phyloP scores from a whole-genome alignment of 1,140 invertebrate species.

The Nomia melanderi region DNA sequence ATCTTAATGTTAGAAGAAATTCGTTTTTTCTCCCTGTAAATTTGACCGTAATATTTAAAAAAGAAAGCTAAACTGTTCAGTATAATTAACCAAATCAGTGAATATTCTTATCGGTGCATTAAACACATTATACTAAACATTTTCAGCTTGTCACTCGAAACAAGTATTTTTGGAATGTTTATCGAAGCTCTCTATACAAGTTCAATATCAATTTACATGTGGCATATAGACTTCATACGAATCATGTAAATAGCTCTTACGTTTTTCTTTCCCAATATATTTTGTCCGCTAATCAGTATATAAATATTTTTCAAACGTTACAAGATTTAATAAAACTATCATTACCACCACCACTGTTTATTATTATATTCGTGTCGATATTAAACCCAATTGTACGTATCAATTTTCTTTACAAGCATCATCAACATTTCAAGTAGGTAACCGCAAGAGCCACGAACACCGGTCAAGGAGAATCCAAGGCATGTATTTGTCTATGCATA shows the following conservation, averaged over 20 bases:
- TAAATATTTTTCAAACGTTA: neutral
- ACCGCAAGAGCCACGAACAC: too few species aligned
- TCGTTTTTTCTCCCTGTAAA: neutral
- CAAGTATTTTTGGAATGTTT: neutral
- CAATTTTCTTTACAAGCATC: neutral
- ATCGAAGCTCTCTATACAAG: neutral
- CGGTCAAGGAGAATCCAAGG: too few species aligned
- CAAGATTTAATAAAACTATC: neutral
- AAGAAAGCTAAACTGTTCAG: neutral
- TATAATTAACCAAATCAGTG: neutral
- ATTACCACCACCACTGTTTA: neutral
- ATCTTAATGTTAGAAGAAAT: slow-evolving; percentile 14
- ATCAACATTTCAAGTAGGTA: too few species aligned
- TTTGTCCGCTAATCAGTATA: neutral
- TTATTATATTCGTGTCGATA: neutral
- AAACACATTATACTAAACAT: neutral
- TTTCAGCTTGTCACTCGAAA: neutral
- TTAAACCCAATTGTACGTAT: neutral
- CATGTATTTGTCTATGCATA: too few species aligned
- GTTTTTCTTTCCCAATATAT: neutral
- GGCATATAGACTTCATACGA: neutral
- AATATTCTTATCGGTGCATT: neutral
- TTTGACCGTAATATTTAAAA: neutral
- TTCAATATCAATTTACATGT: slow-evolving; percentile 1
- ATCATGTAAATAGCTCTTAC: neutral